Base-by-base conservation (phyloP, 2,888 invertebrate genomes). In the Drosophila quinaria region DNA sequence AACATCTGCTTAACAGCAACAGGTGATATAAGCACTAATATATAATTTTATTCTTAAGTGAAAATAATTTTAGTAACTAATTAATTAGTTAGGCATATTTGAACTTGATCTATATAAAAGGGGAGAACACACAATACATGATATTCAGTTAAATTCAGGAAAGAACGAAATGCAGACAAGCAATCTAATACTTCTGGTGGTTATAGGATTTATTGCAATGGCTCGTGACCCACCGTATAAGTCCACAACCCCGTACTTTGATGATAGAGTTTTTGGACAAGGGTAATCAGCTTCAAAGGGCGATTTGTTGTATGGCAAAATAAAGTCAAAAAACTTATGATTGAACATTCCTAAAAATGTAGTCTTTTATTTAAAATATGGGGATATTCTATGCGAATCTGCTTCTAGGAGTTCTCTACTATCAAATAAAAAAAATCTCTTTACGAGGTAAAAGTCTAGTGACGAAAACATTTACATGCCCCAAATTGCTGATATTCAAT, bases 1-100 rank as follows among this genome's bases (percentile, higher is more conserved):
- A 35, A 41, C 65, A 52, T 33, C 22, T 29, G 47, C 15, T 59
- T 19, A 11, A 51, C 11, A 33, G 15, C 5, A 33, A 25, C 3
- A n/a, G 13, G 8, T 25, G 5, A 54, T 54, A 29, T 41, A 54
- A 33, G 15, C 25, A 33, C n/a, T 13, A 49, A 6, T 49, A 51
- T 6, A n/a, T 35, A 33, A 19, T 33, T 35, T 6, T 29, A 33
- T 4, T 5, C 3, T 9, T 9, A 9, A 35, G 17, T 37, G 4
- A 22, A 37, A 22, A 19, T 19, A 22, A 37, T 37, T 22, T 0
- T 1, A 4, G 22, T n/a, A 37, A 37, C 22, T 1, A n/a, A 35
- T 35, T 22, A 9, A 51, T 50, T 50, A 35, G 19, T 9, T n/a
- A 35, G 3, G 13, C 33, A 29, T 46, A 9, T 29, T 9, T 2